These are phyloP conservation scores for Leptoteleia sp. DNA, from an alignment of 1,140 invertebrate species.

Conservation along the genomic window DNA sequence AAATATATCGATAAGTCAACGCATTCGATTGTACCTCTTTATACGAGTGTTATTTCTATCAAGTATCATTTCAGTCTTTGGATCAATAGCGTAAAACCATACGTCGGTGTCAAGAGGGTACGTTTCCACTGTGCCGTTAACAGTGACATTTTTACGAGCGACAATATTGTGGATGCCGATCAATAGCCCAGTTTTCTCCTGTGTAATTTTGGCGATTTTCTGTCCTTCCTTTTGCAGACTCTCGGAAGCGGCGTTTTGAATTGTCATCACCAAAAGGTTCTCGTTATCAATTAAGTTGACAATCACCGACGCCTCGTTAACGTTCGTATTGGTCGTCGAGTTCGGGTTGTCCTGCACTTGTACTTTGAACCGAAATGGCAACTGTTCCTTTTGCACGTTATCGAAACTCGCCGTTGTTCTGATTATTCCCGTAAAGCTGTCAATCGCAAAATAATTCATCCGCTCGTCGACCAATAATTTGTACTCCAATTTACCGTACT, in stretches of 20 bases:
- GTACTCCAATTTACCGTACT: slow-evolving; percentile 89
- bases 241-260: slow-evolving; percentile 88
- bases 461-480: slow-evolving; percentile 84
- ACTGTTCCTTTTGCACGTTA: slow-evolving; percentile 82
- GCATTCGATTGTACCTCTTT: slow-evolving; percentile 86
- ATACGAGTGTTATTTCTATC: slow-evolving; percentile 86
- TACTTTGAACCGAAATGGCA: slow-evolving; percentile 89
- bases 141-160: slow-evolving; percentile 84
- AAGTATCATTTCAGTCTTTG: slow-evolving; percentile 87
- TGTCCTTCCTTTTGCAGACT: slow-evolving; percentile 85
- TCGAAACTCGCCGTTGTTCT: slow-evolving; percentile 87
- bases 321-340: slow-evolving; percentile 83
- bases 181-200: slow-evolving; percentile 87
- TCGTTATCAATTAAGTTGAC: slow-evolving; percentile 86
- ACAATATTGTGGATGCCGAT: slow-evolving; percentile 90
- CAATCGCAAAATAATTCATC: slow-evolving; percentile 88
- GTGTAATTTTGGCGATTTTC: slow-evolving; percentile 85
- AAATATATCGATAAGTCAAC: too few relatives aligned
- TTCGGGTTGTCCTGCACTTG: slow-evolving; percentile 89
- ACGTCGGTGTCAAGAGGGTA: slow-evolving; percentile 90
- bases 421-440: slow-evolving; percentile 87
- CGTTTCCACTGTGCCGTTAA: slow-evolving; percentile 88
- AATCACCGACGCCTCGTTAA: slow-evolving; percentile 84
- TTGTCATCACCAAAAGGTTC: slow-evolving; percentile 89
- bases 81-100: slow-evolving; percentile 93